Base-by-base conservation (phyloP, 2,113 vertebrate genomes). In the Apteryx mantelli region DNA sequence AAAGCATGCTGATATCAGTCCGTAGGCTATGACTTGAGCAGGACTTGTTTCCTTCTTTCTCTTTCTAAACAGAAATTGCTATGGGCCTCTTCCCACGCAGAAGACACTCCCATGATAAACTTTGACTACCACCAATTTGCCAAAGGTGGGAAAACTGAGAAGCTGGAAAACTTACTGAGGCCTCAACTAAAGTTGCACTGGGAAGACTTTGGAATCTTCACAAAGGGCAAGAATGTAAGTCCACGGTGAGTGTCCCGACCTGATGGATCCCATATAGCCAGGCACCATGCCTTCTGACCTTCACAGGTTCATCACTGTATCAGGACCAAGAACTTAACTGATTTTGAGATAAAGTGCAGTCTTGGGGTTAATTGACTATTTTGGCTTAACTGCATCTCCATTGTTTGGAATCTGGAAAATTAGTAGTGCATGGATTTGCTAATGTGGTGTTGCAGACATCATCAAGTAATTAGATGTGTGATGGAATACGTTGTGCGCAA, bases 81-180 rank as follows among this genome's bases (percentile, higher is more conserved):
- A 65, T 98, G 98, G 98, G 98, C 98, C 60, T 99, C 98, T 73
- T 97, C 97, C 91, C 98, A 99, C 56, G 98, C 97, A 0, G 69
- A 64, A 5, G 98, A 98, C 96, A 98, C 98, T n/a, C 98, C 98
- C 84, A 99, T 99, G 98, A 98, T 99, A 78, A 98, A 98, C 92
- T 98, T 99, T 93, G 98, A 99, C 97, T 98, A 97, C 64, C 97
- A 98, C 71, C 98, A 98, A 58, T 97, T 98, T 93, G 98, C 98
- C 91, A 98, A 98, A 98, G 98, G 98, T 55, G 97, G 98, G 38
- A 98, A 98, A 94, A 92, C 98, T 21, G 98, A 98, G 94, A 98
- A 98, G 42, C 85, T 98, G 96, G 98, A 98, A 94, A 98, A 97
- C 75, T 95, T 98, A 46, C 63, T 99, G 95, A 88, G 97, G 60